A percentile compares a stretch with the other conserved stretches of the same genome.
Conservation (phyloP, 2,113 vertebrate species). For the Cnemophilus loriae region DNA sequence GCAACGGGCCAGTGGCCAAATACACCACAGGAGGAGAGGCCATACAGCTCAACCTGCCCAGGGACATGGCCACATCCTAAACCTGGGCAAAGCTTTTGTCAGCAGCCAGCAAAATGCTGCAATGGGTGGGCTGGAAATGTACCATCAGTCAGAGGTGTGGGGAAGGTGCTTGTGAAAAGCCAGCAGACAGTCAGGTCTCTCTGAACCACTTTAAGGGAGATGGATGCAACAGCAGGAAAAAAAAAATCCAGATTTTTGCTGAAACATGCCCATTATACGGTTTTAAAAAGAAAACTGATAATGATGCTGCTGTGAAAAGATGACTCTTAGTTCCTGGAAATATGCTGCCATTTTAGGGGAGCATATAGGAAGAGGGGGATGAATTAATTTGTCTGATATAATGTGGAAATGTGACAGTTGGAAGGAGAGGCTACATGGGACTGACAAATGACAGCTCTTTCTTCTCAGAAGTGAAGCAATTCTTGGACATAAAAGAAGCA, state of each 20-base stretch:
- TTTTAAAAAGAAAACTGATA: neutral
- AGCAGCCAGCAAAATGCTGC: neutral
- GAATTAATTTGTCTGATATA: neutral
- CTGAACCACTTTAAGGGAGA: neutral
- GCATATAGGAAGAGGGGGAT: neutral
- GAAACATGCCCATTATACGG: neutral
- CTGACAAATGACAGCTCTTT: conserved; percentile 26
- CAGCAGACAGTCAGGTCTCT: neutral
- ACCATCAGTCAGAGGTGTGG: neutral
- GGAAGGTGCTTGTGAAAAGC: neutral
- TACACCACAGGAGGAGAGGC: conserved; percentile 53
- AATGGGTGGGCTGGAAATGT: neutral
- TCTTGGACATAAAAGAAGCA: conserved; percentile 26
- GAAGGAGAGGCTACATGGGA: neutral
- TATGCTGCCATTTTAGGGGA: neutral
- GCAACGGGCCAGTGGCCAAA: conserved; percentile 54
- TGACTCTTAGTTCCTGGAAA: neutral
- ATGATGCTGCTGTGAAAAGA: neutral
- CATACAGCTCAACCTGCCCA: conserved; percentile 72
- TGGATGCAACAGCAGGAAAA: neutral
- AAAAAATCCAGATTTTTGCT: neutral
- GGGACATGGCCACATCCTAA: conserved; percentile 63
- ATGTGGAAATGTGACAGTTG: neutral
- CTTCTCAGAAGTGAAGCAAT: conserved; percentile 7
- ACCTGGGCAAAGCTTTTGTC: neutral